Percentiles rank a stretch among this genome's conserved stretches.
Conservation (phyloP, 53 echinoderm and acorn worm genomes). For the Arbacia lixula region DNA sequence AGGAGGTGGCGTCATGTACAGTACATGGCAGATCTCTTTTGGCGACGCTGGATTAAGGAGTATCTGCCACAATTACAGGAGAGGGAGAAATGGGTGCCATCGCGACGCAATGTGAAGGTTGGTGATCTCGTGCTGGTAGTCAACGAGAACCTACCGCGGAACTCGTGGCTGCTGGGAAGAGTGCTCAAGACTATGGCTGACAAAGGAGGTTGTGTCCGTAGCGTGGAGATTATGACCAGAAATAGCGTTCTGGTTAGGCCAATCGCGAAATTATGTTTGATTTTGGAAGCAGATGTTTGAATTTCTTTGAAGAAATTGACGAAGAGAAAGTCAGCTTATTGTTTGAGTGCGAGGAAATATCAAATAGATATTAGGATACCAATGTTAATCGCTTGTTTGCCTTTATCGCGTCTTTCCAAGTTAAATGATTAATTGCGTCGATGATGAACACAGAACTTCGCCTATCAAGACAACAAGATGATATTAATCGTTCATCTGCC, state of each 20-base stretch:
- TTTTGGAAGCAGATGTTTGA: constrained; percentile 55
- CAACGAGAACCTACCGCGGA: constrained; percentile 52
- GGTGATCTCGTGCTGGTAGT: constrained; percentile 65
- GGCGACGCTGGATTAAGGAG: too few relatives aligned
- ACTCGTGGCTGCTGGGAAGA: constrained; percentile 49
- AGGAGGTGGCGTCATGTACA: too few relatives aligned
- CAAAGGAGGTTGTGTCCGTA: constrained; percentile 41
- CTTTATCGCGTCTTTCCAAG: too few relatives aligned
- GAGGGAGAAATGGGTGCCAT: constrained; percentile 62
- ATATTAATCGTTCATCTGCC: too few relatives aligned
- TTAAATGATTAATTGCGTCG: too few relatives aligned
- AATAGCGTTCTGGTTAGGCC: constrained; percentile 47
- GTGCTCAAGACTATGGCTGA: constrained; percentile 57
- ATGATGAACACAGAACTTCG: too few relatives aligned
- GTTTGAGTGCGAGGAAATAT: neutral
- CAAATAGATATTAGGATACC: neutral
- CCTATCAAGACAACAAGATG: too few relatives aligned
- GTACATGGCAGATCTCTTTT: too few relatives aligned
- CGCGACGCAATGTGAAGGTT: constrained; percentile 43
- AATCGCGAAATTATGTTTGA: constrained; percentile 47
- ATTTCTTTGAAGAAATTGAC: neutral
- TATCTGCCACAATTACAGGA: constrained; percentile 62
- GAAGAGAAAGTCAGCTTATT: neutral
- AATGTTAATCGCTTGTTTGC: neutral
- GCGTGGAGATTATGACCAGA: constrained; percentile 59